These are phyloP conservation scores for Bicyclus anynana DNA, from an alignment of 1,140 invertebrate species.

Conservation along the genomic window DNA sequence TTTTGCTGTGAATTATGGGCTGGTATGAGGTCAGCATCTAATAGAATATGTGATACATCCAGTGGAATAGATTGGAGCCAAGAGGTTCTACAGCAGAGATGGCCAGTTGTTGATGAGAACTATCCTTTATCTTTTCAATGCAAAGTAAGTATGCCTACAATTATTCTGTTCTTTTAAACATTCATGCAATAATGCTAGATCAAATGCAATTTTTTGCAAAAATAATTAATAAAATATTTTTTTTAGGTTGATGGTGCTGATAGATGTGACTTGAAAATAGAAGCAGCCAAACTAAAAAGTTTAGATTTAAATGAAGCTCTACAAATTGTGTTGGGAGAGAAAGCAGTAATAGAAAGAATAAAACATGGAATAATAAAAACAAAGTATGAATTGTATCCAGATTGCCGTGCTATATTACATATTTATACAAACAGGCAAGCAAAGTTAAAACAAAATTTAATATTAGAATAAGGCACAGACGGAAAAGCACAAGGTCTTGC, in stretches of 20 bases:
- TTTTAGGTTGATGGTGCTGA: conserved; percentile 64
- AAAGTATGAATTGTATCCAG: conserved; percentile 57
- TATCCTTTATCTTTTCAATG: conserved; percentile 83
- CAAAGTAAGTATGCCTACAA: conserved; percentile 66
- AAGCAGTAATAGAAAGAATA: conserved; percentile 38
- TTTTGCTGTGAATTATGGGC: conserved; percentile 94
- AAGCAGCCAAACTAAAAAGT: conserved; percentile 40
- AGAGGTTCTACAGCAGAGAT: conserved; percentile 83
- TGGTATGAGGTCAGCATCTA: conserved; percentile 81
- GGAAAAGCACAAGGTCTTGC: neutral
- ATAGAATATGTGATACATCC: conserved; percentile 72
- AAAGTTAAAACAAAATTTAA: conserved; percentile 12
- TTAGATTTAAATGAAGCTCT: conserved; percentile 46
- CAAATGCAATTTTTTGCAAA: neutral
- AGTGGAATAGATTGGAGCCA: conserved; percentile 79
- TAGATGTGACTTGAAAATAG: conserved; percentile 62
- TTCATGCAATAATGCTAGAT: no score
- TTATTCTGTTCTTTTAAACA: no score
- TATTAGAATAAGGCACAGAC: neutral
- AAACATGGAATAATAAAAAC: conserved; percentile 45
- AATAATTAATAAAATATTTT: neutral
- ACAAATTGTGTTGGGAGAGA: conserved; percentile 45
- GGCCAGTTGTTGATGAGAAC: conserved; percentile 88
- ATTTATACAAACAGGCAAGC: conserved; percentile 44
- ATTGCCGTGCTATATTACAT: conserved; percentile 56